Evolutionary conservation across 1,140 invertebrate species (phyloP).

Genomic region (Oncopodura yosiiana): DNA sequence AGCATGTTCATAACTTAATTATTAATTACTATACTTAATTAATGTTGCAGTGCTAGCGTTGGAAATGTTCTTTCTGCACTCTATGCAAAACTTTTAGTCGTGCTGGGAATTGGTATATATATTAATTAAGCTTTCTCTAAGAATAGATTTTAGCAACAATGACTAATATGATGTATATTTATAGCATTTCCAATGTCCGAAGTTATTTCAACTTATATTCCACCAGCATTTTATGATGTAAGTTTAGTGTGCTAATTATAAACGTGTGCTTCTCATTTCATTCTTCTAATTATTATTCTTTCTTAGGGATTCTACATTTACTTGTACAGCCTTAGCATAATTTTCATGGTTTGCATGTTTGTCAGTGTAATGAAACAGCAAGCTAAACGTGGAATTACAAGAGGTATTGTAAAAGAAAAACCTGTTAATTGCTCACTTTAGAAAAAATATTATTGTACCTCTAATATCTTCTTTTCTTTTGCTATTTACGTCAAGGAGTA

Average conservation of each 20-base stretch:
- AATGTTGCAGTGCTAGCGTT: constrained; percentile 57
- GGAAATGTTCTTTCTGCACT: constrained; percentile 79
- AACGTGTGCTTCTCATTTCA: not conserved
- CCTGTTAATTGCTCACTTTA: not conserved
- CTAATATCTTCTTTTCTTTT: no score
- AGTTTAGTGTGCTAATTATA: constrained; percentile 27
- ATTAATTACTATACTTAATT: not conserved
- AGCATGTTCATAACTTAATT: not conserved
- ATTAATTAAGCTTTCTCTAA: no score
- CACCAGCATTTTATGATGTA: constrained; percentile 78
- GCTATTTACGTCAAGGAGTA: not conserved
- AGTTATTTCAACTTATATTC: constrained; percentile 80
- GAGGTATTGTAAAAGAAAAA: not conserved
- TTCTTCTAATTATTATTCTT: constrained; percentile 19
- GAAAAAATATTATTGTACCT: not conserved
- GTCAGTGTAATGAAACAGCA: constrained; percentile 55
- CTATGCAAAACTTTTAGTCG: constrained; percentile 85
- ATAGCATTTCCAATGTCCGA: constrained; percentile 87
- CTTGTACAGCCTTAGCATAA: constrained; percentile 62
- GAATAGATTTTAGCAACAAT: no score
- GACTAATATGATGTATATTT: no score
- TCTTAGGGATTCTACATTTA: constrained; percentile 74
- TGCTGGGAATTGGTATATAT: constrained; percentile 87
- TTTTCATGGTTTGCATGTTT: constrained; percentile 72
- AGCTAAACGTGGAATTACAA: constrained; percentile 35